A percentile compares a stretch with the other conserved stretches of the same genome.
Conservation (phyloP, 1,140 invertebrate genomes). For the Pogonomyrmex californicus region DNA sequence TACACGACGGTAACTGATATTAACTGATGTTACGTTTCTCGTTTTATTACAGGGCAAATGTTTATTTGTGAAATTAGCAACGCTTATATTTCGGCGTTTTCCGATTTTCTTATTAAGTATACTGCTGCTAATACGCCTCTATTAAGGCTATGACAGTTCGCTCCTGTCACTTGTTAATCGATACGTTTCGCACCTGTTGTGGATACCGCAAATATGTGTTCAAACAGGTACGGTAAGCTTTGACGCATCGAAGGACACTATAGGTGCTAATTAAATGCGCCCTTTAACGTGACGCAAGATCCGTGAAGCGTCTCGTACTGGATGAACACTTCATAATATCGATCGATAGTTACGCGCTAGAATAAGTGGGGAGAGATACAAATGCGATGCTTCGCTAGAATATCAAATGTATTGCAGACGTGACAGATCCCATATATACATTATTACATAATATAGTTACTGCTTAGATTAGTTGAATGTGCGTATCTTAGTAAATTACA, state of each 20-base stretch:
- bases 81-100: neutral
- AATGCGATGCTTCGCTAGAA: neutral
- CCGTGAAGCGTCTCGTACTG: slow-evolving; percentile 56
- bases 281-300: slow-evolving; percentile 75
- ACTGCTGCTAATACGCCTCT: neutral
- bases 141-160: neutral
- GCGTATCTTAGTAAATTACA: neutral
- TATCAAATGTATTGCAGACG: slow-evolving; percentile 21
- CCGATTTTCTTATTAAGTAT: neutral
- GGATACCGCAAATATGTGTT: slow-evolving; percentile 50
- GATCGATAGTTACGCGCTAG: slow-evolving; percentile 52
- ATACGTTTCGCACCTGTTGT: slow-evolving; percentile 33
- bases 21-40: neutral
- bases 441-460: slow-evolving; percentile 4
- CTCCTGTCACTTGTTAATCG: slow-evolving; percentile 27
- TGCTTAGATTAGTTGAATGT: slow-evolving; percentile 7
- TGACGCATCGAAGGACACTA: slow-evolving; percentile 67
- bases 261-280: slow-evolving; percentile 80
- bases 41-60: neutral
- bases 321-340: slow-evolving; percentile 68
- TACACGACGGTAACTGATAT: neutral
- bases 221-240: slow-evolving; percentile 55
- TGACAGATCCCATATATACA: slow-evolving; percentile 17
- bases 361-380: slow-evolving; percentile 10
- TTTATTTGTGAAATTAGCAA: neutral